Base-by-base conservation (phyloP, 2,797 vertebrate genomes). In the Scolopax bukidnonensis region DNA sequence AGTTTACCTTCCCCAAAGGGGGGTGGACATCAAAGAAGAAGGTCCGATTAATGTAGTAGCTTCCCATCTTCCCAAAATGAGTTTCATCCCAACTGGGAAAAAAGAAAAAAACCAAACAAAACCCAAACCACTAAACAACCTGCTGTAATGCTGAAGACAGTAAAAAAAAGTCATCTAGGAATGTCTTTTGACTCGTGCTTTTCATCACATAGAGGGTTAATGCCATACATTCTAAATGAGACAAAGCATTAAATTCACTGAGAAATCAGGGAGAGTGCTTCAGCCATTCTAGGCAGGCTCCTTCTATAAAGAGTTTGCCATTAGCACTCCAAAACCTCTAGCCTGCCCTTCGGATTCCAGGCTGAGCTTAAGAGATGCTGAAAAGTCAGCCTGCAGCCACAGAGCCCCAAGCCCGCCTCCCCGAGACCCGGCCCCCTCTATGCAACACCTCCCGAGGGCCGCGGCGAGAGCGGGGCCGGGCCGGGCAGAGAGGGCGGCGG, bases 31-130 rank as follows among this genome's bases (percentile, higher is more conserved):
- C 99, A 94, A 99, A 99, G 97, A 99, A 99, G 98, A 99, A 99
- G 14, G 99, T 99, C 67, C 99, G 98, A 97, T 99, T 99, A 97
- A 99, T 99, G 96, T 99, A 99, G 98, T 99, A 99, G 97, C 99
- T 99, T 84, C 99, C 99, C 99, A 99, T 99, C 98, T 99, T 99
- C 83, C 99, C 99, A 98, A 99, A 99, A 97, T 99, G 99, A 10
- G 99, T 99, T 97, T 99, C 99, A 98, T 99, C 99, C 99, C 99
- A 99, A 91, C 99, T 99, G 96, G 73, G 98, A 70, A 96, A 95
- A 90, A 63, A 41, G 20, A 23, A 57, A 53, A 74, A 8, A 59
- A 40, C 45, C 5, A 56, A 68, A 71, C 24, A 28, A 75, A 81
- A 54, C 67, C 50, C n/a, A 45, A 71, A 78, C 30, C 17, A 69